These are phyloP conservation scores for Augiades crinisus DNA, from an alignment of 2,888 invertebrate species.

Conservation along the genomic window DNA sequence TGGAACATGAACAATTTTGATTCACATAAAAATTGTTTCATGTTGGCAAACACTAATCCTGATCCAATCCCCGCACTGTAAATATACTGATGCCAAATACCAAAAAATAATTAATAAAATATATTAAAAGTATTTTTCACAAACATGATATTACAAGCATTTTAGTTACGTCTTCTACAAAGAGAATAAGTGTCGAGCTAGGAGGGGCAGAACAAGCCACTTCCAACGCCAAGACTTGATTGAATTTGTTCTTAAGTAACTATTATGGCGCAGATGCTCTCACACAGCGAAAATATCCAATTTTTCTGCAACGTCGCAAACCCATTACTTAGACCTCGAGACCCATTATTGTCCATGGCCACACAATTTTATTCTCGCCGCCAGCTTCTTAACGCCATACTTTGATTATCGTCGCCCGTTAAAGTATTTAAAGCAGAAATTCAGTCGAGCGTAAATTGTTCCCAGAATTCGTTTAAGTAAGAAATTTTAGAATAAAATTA, in stretches of 20 bases:
- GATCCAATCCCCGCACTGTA: no score
- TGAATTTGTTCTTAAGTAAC: constrained; percentile 25
- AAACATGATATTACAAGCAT: background rate
- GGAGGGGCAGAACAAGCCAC: constrained; percentile 3
- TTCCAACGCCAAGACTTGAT: constrained; percentile 7
- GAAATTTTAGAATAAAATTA: constrained; percentile 19
- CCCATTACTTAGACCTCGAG: constrained; percentile 20
- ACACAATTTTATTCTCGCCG: constrained; percentile 17
- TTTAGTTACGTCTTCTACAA: background rate
- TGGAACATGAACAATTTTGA: no score
- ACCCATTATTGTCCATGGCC: constrained; percentile 16
- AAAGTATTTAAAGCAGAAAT: constrained; percentile 21
- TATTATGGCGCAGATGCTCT: constrained; percentile 21
- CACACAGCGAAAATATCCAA: constrained; percentile 17
- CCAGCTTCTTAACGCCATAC: constrained; percentile 17
- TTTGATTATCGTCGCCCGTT: constrained; percentile 14
- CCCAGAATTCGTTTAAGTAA: constrained; percentile 18
- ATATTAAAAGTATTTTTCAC: background rate
- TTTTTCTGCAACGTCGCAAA: constrained; percentile 19
- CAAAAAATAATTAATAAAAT: no score
- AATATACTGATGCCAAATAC: no score
- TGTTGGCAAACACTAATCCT: no score
- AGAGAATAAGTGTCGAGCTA: background rate
- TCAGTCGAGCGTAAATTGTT: constrained; percentile 17
- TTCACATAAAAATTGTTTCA: no score